phyloP scores from a whole-genome alignment of 2,797 vertebrate species.

The Syngnathus rostellatus region DNA sequence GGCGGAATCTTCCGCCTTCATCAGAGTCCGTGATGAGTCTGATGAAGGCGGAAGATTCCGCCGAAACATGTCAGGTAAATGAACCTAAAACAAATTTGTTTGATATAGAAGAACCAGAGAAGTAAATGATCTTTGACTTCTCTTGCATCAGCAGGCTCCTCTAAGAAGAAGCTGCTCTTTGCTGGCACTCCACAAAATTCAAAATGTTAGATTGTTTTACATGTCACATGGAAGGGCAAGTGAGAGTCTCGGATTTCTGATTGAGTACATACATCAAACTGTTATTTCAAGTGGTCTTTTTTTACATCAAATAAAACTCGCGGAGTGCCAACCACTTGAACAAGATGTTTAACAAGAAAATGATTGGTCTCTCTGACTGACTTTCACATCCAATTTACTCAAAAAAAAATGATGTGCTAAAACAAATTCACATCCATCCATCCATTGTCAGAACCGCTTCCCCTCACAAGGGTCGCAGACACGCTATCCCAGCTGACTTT shows the following conservation, averaged over 20 bases:
- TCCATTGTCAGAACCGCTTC: too few relatives aligned
- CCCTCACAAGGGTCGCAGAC: too few relatives aligned
- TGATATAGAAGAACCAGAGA: too few relatives aligned
- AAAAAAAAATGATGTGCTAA: not conserved
- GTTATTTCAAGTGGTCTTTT: not conserved
- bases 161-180: constrained; percentile 41
- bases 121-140: constrained; percentile 61
- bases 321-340: not conserved
- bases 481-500: too few relatives aligned
- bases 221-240: constrained; percentile 46
- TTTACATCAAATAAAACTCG: not conserved
- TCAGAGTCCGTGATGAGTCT: too few relatives aligned
- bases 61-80: too few relatives aligned
- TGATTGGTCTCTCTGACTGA: not conserved
- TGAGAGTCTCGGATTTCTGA: constrained; percentile 21
- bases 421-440: not conserved
- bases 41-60: too few relatives aligned
- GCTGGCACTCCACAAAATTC: constrained; percentile 46
- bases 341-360: not conserved
- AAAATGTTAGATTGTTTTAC: constrained; percentile 53
- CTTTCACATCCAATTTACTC: not conserved
- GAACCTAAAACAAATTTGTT: too few relatives aligned
- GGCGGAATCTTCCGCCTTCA: too few relatives aligned
- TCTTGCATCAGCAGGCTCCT: constrained; percentile 48
- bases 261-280: not conserved